phyloP scores from a whole-genome alignment of 1,140 invertebrate species.

The Kradibia gibbosae region DNA sequence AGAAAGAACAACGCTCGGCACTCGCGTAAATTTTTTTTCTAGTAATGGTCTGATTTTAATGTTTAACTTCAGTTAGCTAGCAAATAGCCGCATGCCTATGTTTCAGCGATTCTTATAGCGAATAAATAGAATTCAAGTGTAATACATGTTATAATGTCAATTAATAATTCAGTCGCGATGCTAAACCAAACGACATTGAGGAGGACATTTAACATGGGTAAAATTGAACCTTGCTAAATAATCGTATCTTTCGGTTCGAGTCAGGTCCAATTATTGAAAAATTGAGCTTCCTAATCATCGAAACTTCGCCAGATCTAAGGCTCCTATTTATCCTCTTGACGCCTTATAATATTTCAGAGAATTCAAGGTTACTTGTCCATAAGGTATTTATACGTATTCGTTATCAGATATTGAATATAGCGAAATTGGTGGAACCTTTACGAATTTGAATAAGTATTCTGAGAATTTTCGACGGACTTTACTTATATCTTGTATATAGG shows the following conservation, averaged over 20 bases:
- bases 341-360: not conserved
- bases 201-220: not conserved
- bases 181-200: not conserved
- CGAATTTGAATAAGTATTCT: not conserved
- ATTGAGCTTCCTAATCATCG: not conserved
- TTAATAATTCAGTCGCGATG: constrained; percentile 41
- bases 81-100: not conserved
- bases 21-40: too few species aligned
- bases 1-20: not conserved
- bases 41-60: not conserved
- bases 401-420: not conserved
- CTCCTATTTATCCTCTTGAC: not conserved
- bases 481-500: not conserved
- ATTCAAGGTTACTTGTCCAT: not conserved
- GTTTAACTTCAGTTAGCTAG: not conserved
- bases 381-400: not conserved
- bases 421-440: not conserved
- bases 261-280: constrained; percentile 1
- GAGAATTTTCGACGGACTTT: constrained; percentile 25
- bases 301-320: too few species aligned
- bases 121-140: not conserved
- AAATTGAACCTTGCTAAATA: not conserved
- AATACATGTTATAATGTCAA: constrained; percentile 31
- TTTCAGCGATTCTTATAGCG: not conserved
- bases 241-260: not conserved